A percentile compares a stretch with the other conserved stretches of the same genome.
Evolutionary conservation across 2,797 vertebrate species (phyloP).

Genomic region (Labeo calbasu): DNA sequence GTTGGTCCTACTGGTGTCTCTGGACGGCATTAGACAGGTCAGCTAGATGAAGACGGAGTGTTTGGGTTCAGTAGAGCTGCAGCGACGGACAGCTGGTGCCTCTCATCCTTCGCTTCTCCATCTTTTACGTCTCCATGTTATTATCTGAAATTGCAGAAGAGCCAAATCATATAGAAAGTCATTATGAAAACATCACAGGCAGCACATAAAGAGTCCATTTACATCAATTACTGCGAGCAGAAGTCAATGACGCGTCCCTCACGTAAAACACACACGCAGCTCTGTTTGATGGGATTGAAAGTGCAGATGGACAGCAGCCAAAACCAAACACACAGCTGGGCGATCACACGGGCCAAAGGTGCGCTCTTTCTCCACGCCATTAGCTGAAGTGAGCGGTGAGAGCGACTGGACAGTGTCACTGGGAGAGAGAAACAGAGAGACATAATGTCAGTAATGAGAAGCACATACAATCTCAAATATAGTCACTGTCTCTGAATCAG

Average conservation of each 20-base stretch:
- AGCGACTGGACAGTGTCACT: background rate
- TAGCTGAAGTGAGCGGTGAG: background rate
- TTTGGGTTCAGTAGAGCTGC: background rate
- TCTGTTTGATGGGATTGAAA: conserved; percentile 14
- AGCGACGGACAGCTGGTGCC: background rate
- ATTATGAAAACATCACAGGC: conserved; percentile 21
- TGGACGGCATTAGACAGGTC: background rate
- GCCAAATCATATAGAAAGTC: conserved; percentile 5
- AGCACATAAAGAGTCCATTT: conserved; percentile 28
- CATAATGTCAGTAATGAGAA: background rate
- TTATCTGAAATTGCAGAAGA: conserved; percentile 13
- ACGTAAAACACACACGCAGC: background rate
- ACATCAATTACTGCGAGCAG: conserved; percentile 16
- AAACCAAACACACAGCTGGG: conserved; percentile 17
- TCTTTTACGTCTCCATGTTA: background rate
- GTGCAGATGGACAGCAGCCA: conserved; percentile 17
- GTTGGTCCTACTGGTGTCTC: background rate
- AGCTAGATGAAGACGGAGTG: background rate
- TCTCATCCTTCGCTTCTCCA: background rate
- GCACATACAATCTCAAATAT: background rate
- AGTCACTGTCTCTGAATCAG: background rate
- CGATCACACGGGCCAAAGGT: background rate
- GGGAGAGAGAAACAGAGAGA: background rate
- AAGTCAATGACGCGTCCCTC: background rate
- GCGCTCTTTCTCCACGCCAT: background rate